Evolutionary conservation across 2,888 invertebrate genomes (phyloP), one percentile per base, ranked within the genome.

Genomic region (Vanessa cardui): DNA sequence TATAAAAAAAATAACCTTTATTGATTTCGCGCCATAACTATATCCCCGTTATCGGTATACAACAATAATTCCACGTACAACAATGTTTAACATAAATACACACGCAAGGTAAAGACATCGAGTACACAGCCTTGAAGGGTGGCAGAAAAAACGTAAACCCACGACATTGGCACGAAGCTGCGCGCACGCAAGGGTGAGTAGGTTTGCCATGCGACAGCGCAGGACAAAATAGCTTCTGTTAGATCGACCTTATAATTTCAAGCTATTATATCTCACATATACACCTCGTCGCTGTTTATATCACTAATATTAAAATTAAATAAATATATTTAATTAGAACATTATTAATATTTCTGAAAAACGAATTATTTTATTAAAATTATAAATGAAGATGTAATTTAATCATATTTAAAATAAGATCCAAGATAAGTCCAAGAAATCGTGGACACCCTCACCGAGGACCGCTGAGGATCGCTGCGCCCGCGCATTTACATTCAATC

Each of bases 81-180:
- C 75, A 76, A 80, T 82, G 82, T 83, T 85, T 83, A 80, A 82
- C 83, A 83, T 83, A 80, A 73, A 70, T 70, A 70, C 70, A 73
- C 91, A 90, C 89, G 90, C 90, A 83, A 90, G 83, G 84, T 82
- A 79, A 80, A 76, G 70, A 78, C 83, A 88, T 86, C 85, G 85
- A 80, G 81, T 80, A 85, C 85, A 77, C 79, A 82, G 83, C 91
- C 89, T 92, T 90, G 86, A 78, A 80, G 84, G 87, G 86, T 86
- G 79, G 81, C 80, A 86, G 84, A 90, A 89, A 89, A 88, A 79
- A 66, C 79, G 82, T 56, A 81, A 82, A 84, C 82, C 80, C 78
- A 77, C 83, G 91, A 90, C 92, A 90, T 90, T 91, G 90, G 85
- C 89, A 89, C 87, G 86, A 81, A 86, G 82, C 81, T 81, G 86